These are phyloP conservation scores for Pteromalus puparum DNA, from an alignment of 1,140 invertebrate genomes.

Conservation along the genomic window DNA sequence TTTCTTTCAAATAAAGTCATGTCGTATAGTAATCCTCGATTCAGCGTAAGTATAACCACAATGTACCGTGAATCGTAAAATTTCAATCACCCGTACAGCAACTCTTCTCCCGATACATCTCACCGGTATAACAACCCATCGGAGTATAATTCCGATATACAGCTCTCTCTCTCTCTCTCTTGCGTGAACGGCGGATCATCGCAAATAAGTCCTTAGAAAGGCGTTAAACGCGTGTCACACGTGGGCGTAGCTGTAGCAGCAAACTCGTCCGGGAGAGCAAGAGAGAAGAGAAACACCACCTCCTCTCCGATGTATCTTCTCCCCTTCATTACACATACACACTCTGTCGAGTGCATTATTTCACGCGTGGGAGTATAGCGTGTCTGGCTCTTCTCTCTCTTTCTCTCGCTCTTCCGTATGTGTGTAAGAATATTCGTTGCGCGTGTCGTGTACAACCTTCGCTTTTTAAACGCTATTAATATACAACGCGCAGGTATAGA, in stretches of 20 bases:
- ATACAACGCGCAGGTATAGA: background rate
- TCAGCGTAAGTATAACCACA: no score
- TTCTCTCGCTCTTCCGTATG: background rate
- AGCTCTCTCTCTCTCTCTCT: no score
- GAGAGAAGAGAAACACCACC: background rate
- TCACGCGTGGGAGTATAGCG: background rate
- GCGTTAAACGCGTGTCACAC: background rate
- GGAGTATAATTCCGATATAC: background rate
- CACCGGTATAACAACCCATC: background rate
- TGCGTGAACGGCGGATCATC: background rate
- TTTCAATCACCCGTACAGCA: background rate
- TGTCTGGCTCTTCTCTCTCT: background rate
- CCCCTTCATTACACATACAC: background rate
- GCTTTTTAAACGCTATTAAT: background rate
- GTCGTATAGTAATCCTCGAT: background rate
- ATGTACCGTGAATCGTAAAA: background rate
- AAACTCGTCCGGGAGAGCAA: conserved; percentile 3
- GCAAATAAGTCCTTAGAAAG: background rate
- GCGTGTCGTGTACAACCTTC: background rate
- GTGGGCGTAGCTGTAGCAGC: background rate
- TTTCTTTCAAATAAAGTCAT: background rate
- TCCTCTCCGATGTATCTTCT: conserved; percentile 9
- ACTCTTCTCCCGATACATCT: background rate
- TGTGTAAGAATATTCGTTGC: no score
- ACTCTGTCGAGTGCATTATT: background rate